Evolutionary conservation across 1,140 invertebrate genomes (phyloP), one percentile per base, ranked within the genome.

Genomic region (Cheumatopsyche charites): DNA sequence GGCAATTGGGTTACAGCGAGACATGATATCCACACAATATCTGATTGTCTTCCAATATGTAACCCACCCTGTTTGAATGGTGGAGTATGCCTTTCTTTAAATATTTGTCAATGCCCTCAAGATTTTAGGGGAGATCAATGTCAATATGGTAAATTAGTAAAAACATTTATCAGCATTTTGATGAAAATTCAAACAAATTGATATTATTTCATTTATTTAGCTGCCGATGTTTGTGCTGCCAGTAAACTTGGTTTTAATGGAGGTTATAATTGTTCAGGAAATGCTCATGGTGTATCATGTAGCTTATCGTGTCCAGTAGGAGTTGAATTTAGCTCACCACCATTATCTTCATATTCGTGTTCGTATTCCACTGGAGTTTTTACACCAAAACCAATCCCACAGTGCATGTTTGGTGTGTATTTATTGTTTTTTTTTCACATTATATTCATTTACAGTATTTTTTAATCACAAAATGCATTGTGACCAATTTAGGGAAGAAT

Each of bases 91-190:
- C 80, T 94, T 0, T 86, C 89, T 0, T 85, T 88, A 9, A 91
- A 94, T 79, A 82, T 87, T 1, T 95, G 93, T 68, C 88, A 92
- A 73, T 95, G 93, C 77, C 86, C 91, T 0, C 82, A 88, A 62
- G 87, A 90, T 12, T 93, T 86, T 77, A 85, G 88, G 62, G 92
- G 92, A 3, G 83, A 88, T 0, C 88, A 89, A 71, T 94, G 92
- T 76, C 91, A 94, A 83, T 92, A 91, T 76, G 82, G 92, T 93
- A 82, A 89, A 88, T 83, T 12, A 47, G n/a, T n/a, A n/a, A n/a
- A 67, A 47, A 49, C 6, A 13, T 67, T 49, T 67, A 21, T 47
- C 13, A 49, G 43, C 55, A 45, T 45, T 13, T n/a, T n/a, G 5
- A 7, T 26, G n/a, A 36, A 15, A 67, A 13, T 62, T 49, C 66